Percentiles rank a stretch among this genome's conserved stretches.
Evolutionary conservation across 2,888 invertebrate species (phyloP).

Genomic region (Xestia ashworthii): DNA sequence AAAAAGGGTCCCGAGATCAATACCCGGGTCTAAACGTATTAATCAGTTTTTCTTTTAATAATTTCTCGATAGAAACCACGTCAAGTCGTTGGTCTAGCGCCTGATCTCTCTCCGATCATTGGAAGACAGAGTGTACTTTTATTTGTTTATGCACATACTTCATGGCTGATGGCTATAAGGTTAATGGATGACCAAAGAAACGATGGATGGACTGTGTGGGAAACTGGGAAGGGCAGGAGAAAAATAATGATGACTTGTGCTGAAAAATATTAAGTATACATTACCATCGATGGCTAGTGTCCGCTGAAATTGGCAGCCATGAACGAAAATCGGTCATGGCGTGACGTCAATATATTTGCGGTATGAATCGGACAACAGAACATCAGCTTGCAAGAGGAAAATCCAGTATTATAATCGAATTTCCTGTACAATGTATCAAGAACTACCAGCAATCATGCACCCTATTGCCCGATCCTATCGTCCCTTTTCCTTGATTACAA

Average conservation of each 20-base stretch:
- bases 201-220: no score
- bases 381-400: not conserved
- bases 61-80: not conserved
- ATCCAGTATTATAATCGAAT: conserved; percentile 5
- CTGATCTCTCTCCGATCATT: not conserved
- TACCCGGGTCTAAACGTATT: not conserved
- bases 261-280: not conserved
- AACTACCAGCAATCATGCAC: not conserved
- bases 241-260: no score
- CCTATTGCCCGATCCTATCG: not conserved
- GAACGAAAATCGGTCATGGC: not conserved
- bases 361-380: not conserved
- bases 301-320: not conserved
- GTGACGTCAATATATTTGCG: not conserved
- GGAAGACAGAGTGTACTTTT: not conserved
- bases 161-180: no score
- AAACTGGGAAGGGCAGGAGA: no score
- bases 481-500: conserved; percentile 16
- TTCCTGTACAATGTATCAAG: not conserved
- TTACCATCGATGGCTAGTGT: not conserved
- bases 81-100: not conserved
- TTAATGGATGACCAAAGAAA: no score
- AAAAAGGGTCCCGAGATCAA: not conserved
- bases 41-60: not conserved
- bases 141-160: not conserved